Evolutionary conservation across 1,140 invertebrate species (phyloP).

Genomic region (Wiebesia pumilae): DNA sequence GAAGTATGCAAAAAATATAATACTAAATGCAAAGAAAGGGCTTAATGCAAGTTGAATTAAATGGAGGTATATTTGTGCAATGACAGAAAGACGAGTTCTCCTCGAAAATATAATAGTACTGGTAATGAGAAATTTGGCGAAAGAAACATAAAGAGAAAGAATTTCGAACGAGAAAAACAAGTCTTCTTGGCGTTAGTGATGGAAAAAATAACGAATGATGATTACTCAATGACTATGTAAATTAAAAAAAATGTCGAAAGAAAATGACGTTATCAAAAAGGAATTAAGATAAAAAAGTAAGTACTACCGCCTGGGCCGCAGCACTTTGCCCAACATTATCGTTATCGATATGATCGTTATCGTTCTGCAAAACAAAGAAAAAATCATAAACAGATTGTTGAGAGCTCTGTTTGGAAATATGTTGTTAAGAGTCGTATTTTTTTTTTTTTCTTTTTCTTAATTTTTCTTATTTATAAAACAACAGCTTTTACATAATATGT

Average conservation of each 20-base stretch:
- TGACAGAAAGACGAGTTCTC: slow-evolving; percentile 42
- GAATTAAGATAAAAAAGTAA: slow-evolving; percentile 65
- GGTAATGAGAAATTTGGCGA: neutral
- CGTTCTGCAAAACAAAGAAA: slow-evolving; percentile 74
- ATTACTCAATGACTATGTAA: neutral
- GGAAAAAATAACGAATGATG: slow-evolving; percentile 37
- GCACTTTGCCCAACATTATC: slow-evolving; percentile 75
- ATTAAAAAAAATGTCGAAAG: slow-evolving; percentile 41
- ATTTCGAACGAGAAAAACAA: slow-evolving; percentile 46
- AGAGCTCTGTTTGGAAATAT: slow-evolving; percentile 60
- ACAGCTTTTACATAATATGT: neutral
- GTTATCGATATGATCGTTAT: slow-evolving; percentile 76
- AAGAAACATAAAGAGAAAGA: neutral
- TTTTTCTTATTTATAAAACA: slow-evolving; percentile 27
- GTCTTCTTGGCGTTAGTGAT: neutral
- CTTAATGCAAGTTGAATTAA: slow-evolving; percentile 23
- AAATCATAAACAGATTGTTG: slow-evolving; percentile 73
- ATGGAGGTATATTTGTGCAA: neutral
- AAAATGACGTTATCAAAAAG: slow-evolving; percentile 57
- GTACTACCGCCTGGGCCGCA: slow-evolving; percentile 76
- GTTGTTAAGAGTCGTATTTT: slow-evolving; percentile 8
- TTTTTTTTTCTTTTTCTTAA: slow-evolving; percentile 14
- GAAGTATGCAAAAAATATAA: slow-evolving; percentile 38
- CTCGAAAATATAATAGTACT: slow-evolving; percentile 7
- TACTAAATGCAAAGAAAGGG: slow-evolving; percentile 27